Evolutionary conservation across 2,113 vertebrate species (phyloP).

Genomic region (Falcunculus frontatus): DNA sequence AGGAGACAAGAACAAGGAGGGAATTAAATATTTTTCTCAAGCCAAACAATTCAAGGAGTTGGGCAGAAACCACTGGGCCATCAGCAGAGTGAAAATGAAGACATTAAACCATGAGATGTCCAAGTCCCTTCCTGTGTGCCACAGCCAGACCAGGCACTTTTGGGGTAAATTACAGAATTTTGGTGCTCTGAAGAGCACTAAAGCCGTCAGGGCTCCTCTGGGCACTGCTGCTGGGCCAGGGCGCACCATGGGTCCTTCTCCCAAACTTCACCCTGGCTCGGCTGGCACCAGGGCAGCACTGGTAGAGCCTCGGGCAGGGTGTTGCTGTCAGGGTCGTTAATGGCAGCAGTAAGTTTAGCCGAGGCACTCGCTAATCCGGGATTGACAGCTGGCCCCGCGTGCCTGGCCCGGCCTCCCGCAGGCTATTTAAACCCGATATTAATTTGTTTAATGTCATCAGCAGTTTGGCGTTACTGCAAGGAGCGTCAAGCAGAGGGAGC

Average conservation of each 20-base stretch:
- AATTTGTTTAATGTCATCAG: conserved; percentile 56
- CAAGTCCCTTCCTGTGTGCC: accelerated
- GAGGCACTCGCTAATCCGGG: not conserved
- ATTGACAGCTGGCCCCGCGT: conserved; percentile 23
- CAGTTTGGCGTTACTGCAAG: not conserved
- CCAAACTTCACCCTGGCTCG: accelerated
- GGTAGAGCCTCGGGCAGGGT: not conserved
- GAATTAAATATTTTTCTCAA: not conserved
- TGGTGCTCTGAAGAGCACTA: not conserved
- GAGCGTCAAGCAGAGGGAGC: not conserved
- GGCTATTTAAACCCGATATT: conserved; percentile 53
- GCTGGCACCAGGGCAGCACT: not conserved
- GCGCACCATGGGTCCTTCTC: not conserved
- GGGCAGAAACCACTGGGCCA: not conserved
- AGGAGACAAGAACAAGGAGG: not conserved
- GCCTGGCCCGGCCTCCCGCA: conserved; percentile 4
- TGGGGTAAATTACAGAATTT: not conserved
- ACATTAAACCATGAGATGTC: not conserved
- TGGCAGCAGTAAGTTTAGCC: conserved; percentile 3
- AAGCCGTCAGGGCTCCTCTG: not conserved
- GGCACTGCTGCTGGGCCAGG: accelerated
- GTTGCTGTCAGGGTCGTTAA: not conserved
- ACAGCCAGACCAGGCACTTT: not conserved
- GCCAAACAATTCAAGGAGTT: not conserved
- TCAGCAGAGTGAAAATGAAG: not conserved